Conservation (phyloP, 2,113 vertebrate species). For the Typhlomys cinereus region DNA sequence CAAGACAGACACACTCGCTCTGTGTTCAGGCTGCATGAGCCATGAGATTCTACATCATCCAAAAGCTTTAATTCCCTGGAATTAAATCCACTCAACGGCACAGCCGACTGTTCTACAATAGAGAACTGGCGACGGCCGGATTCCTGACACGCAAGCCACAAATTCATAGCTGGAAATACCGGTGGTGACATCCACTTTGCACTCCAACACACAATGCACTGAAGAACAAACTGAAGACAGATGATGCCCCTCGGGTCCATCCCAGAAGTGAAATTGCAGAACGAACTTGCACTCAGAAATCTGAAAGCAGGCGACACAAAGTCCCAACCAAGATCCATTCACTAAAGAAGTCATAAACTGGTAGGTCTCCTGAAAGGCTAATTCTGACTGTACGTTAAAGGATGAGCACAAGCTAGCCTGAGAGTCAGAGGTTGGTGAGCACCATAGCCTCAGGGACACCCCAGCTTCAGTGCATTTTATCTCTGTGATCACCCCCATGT, state of each 20-base stretch:
- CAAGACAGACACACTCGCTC: not conserved
- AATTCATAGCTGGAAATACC: not conserved
- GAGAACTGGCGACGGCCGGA: not conserved
- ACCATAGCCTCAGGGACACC: not conserved
- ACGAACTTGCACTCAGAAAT: not conserved
- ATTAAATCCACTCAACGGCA: not conserved
- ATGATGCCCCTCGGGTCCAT: not conserved
- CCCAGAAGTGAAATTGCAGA: not conserved
- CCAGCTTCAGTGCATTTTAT: not conserved
- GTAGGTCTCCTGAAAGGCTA: not conserved
- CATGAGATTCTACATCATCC: fast-evolving
- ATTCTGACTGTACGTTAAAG: not conserved
- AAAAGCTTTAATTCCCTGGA: not conserved
- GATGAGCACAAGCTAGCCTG: not conserved
- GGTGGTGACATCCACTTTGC: not conserved
- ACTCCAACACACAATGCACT: not conserved
- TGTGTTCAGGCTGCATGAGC: not conserved
- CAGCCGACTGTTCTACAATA: too few species aligned
- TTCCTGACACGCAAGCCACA: not conserved
- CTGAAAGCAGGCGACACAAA: not conserved
- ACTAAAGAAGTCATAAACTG: not conserved
- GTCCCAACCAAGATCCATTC: not conserved
- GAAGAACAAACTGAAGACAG: not conserved
- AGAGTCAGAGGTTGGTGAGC: not conserved
- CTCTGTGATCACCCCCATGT: not conserved